Conservation (phyloP, 2,888 invertebrate genomes). For the Melanotus villosus region DNA sequence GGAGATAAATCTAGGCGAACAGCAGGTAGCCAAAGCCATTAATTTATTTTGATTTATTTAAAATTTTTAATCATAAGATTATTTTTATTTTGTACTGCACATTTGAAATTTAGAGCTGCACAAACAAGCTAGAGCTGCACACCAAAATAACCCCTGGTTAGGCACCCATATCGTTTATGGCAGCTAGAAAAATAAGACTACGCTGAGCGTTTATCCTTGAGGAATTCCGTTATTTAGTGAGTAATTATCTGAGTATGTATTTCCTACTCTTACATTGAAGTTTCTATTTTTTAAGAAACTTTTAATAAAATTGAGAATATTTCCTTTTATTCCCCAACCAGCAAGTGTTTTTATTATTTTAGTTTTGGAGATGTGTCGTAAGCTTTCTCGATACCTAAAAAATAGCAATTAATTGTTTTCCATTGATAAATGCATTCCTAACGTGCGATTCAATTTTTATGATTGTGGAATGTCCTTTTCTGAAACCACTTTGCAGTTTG, state of each 20-base stretch:
- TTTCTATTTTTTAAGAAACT: not conserved
- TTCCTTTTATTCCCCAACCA: not conserved
- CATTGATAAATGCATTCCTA: not conserved
- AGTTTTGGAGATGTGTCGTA: not conserved
- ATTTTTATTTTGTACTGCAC: no score
- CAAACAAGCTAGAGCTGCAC: no score
- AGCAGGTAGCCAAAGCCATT: no score
- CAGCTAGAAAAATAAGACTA: not conserved
- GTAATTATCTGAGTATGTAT: not conserved
- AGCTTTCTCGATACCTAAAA: not conserved
- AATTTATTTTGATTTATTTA: no score
- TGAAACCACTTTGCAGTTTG: not conserved
- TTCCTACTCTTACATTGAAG: not conserved
- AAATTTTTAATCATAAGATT: no score
- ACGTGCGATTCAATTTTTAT: not conserved
- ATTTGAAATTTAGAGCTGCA: no score
- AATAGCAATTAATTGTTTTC: not conserved
- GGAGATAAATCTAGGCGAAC: no score
- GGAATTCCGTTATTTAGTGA: not conserved
- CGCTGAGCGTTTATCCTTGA: not conserved
- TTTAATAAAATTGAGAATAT: not conserved
- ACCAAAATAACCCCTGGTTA: no score
- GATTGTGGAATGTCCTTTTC: not conserved
- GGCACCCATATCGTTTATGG: slow-evolving; percentile 5
- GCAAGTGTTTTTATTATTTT: not conserved